Evolutionary conservation across 2,113 vertebrate species (phyloP).

Genomic region (Melanotaenia duboulayi): DNA sequence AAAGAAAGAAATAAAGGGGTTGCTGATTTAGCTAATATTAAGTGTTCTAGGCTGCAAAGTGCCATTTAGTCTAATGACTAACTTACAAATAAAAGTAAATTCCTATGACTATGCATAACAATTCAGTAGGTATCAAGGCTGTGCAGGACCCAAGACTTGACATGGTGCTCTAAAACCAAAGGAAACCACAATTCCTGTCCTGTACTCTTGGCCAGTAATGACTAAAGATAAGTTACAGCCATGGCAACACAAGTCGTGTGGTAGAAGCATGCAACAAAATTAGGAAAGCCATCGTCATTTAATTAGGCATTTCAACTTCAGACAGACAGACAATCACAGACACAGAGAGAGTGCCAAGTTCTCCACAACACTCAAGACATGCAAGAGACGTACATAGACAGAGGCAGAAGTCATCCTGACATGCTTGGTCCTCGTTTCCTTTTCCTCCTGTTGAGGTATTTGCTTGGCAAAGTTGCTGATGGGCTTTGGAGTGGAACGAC

Average conservation of each 20-base stretch:
- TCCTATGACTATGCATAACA: slow-evolving; percentile 47
- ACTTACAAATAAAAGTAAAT: slow-evolving; percentile 45
- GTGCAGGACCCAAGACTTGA: slow-evolving; percentile 42
- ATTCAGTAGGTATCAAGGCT: slow-evolving; percentile 28
- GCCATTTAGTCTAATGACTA: slow-evolving; percentile 28
- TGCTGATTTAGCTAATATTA: slow-evolving; percentile 6
- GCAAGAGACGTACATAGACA: slow-evolving; percentile 26
- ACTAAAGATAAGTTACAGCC: slow-evolving; percentile 34
- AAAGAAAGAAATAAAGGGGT: not conserved
- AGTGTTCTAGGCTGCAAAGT: slow-evolving; percentile 12
- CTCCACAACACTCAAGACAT: slow-evolving; percentile 26
- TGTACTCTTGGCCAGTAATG: slow-evolving; percentile 39
- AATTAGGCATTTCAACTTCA: slow-evolving; percentile 49
- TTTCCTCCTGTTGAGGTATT: slow-evolving; percentile 43
- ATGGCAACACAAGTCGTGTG: slow-evolving; percentile 39
- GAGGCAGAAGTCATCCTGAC: slow-evolving; percentile 42
- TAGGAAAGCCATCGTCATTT: slow-evolving; percentile 46
- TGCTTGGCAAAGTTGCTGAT: slow-evolving; percentile 45
- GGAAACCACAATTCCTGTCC: slow-evolving; percentile 70
- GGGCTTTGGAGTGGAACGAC: slow-evolving; percentile 35
- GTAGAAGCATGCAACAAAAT: slow-evolving; percentile 39
- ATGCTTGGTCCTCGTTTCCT: slow-evolving; percentile 19
- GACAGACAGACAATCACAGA: slow-evolving; percentile 23
- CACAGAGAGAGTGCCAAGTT: slow-evolving; percentile 10
- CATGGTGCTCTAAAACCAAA: slow-evolving; percentile 52